These are phyloP conservation scores for Nothocercus julius DNA, from an alignment of 2,113 vertebrate genomes.

Conservation along the genomic window DNA sequence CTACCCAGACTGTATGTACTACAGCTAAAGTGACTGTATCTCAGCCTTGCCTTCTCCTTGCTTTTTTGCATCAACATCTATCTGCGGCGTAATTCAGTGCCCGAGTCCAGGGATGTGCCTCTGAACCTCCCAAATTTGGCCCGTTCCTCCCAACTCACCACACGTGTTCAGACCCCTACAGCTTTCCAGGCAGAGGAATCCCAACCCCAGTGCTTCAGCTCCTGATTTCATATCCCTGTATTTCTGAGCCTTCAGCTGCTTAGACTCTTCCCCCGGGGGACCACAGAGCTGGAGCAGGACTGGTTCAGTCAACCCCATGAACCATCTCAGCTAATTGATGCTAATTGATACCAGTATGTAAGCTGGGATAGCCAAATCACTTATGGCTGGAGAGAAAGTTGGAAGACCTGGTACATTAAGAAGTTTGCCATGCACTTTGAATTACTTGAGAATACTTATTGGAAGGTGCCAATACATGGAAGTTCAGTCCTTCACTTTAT, in stretches of 20 bases:
- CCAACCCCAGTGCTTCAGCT: background rate
- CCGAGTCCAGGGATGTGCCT: fast-evolving
- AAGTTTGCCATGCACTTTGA: background rate
- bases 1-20: fast-evolving
- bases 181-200: background rate
- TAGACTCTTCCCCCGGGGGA: background rate
- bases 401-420: background rate
- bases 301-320: no score
- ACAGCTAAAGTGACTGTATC: background rate
- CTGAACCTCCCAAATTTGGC: background rate
- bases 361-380: background rate
- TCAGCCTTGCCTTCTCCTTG: background rate
- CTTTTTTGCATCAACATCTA: background rate
- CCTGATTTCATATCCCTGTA: background rate
- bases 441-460: background rate
- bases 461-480: background rate
- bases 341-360: background rate
- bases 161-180: fast-evolving
- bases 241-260: background rate
- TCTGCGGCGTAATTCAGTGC: background rate
- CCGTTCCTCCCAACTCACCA: background rate
- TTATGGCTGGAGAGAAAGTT: background rate
- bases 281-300: no score
- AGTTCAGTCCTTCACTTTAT: background rate
- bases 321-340: background rate